Base-by-base conservation (phyloP, 2,113 vertebrate genomes). In the Cervus canadensis region DNA sequence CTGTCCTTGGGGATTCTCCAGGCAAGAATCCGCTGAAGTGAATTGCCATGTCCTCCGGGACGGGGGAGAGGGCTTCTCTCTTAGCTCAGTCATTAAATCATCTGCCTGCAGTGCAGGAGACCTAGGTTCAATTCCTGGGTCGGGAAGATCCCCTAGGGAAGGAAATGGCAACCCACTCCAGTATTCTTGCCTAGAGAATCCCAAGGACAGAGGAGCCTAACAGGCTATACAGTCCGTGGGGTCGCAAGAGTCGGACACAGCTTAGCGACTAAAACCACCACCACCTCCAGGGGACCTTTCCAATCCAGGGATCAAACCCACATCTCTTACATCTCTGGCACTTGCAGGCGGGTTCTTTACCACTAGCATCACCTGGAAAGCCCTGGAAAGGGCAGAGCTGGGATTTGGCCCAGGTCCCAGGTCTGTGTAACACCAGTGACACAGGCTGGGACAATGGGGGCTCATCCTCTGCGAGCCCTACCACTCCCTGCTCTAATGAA, bases 371-470 rank as follows among this genome's bases (percentile, higher is more conserved):
- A 40, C n/a, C 64, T 23, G 81, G n/a, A 5, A 36, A 71, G 64
- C 64, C 64, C 28, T 85, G 7, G 21, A 43, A 54, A 54, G 0
- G 26, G n/a, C 43, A 12, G 54, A 76, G 43, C 62, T 60, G n/a
- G n/a, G 19, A 28, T n/a, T 30, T 33, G n/a, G 25, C 14, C 21
- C 50, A 15, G 11, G 25, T 45, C 16, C 40, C 10, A 6, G 8
- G 19, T 71, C 78, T 21, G 8, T 1, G 8, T 23, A 50, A 59
- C 7, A 23, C 36, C 76, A 57, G 4, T 50, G 7, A 11, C 50
- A 13, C 4, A 28, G 36, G 6, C n/a, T n/a, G n/a, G 43, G 28
- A 10, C 3, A 1, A 56, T 0, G 10, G n/a, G 79, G 28, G 54
- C 15, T 60, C 9, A 5, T 40, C 28, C 43, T 90, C 14, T 0